Evolutionary conservation across 2,797 vertebrate species (phyloP), one percentile per base, ranked within the genome.

Genomic region (Pseudochirops corinnae): DNA sequence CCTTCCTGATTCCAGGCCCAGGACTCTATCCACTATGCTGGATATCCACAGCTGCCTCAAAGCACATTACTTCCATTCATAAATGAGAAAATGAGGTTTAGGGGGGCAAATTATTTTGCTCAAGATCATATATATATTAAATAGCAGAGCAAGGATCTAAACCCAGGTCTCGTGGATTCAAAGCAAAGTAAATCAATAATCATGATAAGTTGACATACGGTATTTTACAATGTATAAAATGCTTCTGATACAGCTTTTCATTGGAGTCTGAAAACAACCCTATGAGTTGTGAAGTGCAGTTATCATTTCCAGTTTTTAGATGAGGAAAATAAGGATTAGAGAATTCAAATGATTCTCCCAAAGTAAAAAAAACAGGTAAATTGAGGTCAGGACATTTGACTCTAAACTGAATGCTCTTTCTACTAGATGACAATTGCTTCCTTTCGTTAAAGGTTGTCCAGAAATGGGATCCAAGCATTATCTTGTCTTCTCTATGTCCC

Each of bases 31-130:
- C 31, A 62, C 31, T 33, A 33, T 39, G n/a, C n/a, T 52, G 52
- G 52, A 52, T 52, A 52, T 52, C 67, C 67, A 5, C 10, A 50
- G 74, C 9, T 87, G 21, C 21, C 21, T 87, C 24, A 50, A 50
- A 87, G 39, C 21, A 50, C 9, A 90, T 28, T 26, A 33, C 0
- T 24, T 46, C 14, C 29, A 90, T 62, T 91, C n/a, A 96, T 1
- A 95, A 28, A 94, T 46, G 56, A 93, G 96, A 96, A 93, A 95
- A 33, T 0, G 2, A 96, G 33, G n/a, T 46, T 93, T 57, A 92
- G n/a, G 93, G 0, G 24, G 26, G 2, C 92, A 56, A 97, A 91
- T 29, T 94, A 55, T 90, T 31, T 97, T 97, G 58, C 4, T 90
- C 0, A 62, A 90, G 21, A 94, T 55, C 13, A 95, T 28, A 13